A percentile compares a stretch with the other conserved stretches of the same genome.
These are phyloP conservation scores for Grallaria varia DNA, from an alignment of 2,113 vertebrate genomes.

Conservation along the genomic window DNA sequence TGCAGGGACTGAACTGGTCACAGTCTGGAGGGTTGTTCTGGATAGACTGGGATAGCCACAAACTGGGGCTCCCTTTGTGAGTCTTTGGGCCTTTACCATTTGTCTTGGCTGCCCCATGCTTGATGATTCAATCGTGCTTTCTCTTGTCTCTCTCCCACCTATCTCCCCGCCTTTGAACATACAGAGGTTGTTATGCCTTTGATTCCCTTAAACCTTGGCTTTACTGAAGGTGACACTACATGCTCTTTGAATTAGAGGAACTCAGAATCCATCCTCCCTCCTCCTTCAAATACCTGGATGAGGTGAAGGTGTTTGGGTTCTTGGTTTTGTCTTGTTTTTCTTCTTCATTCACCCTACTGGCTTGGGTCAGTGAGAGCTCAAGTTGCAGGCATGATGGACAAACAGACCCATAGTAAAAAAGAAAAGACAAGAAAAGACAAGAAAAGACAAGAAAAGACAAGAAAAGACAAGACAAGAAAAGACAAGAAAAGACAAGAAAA, in stretches of 20 bases:
- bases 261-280: fast-evolving
- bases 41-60: background rate
- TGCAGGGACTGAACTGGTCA: background rate
- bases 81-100: background rate
- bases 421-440: no score
- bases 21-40: background rate
- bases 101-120: fast-evolving
- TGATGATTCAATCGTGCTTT: fast-evolving
- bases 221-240: background rate
- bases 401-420: background rate
- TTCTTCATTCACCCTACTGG: background rate
- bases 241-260: background rate
- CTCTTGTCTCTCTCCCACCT: background rate
- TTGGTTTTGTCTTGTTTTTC: background rate
- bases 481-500: no score
- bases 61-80: background rate
- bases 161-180: fast-evolving
- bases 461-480: no score
- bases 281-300: background rate
- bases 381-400: background rate
- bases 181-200: fast-evolving
- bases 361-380: background rate
- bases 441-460: no score
- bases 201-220: background rate
- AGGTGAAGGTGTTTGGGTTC: background rate